phyloP scores from a whole-genome alignment of 2,797 vertebrate species.

The Podargus strigoides region DNA sequence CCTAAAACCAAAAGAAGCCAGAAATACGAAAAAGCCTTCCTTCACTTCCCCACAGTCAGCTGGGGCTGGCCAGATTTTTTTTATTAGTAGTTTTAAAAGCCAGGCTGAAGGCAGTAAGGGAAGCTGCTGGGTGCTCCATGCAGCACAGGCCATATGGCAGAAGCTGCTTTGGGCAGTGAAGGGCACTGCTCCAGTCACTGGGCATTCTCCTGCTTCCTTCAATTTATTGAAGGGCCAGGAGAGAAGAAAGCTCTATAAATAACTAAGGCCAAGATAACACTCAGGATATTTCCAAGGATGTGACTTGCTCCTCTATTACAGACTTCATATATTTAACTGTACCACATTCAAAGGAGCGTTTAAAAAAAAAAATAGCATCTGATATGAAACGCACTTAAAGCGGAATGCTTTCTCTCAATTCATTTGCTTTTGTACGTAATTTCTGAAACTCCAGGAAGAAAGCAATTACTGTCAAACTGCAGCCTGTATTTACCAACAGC shows the following conservation, averaged over 20 bases:
- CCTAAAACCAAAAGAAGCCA: not conserved
- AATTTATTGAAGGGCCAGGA: not conserved
- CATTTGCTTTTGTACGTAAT: not conserved
- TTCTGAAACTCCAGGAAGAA: constrained; percentile 44
- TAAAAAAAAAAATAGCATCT: not conserved
- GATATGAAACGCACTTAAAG: not conserved
- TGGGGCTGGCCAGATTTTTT: not conserved
- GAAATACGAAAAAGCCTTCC: not conserved
- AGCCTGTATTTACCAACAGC: constrained; percentile 58
- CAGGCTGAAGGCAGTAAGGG: not conserved
- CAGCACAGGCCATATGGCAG: not conserved
- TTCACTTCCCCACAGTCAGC: not conserved
- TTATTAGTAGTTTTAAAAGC: not conserved
- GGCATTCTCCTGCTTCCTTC: not conserved
- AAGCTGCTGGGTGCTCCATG: not conserved
- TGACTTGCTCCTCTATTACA: not conserved
- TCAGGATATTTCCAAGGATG: not conserved
- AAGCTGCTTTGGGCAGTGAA: not conserved
- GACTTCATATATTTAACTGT: not conserved
- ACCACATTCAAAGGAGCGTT: not conserved
- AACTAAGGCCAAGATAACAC: not conserved
- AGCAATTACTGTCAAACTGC: constrained; percentile 31
- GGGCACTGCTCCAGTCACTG: not conserved
- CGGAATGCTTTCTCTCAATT: not conserved
- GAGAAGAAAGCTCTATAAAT: not conserved